A percentile compares a stretch with the other conserved stretches of the same genome.
Conservation (phyloP, 2,888 invertebrate genomes). For the Drosophila subquinaria region DNA sequence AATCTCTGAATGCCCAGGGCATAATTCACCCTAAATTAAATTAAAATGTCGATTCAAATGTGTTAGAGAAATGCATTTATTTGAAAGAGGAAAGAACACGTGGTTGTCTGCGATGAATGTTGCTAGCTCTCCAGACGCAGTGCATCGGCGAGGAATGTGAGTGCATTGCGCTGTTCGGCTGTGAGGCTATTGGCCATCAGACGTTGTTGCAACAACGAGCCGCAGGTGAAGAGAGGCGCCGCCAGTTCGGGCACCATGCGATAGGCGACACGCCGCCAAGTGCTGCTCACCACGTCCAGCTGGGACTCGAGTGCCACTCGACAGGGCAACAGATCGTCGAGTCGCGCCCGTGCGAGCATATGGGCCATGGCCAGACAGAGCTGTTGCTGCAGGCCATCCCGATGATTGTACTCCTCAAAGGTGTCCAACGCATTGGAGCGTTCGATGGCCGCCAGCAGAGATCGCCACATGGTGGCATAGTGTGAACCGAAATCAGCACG, state of each 20-base stretch:
- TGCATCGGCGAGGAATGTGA: conserved; percentile 48
- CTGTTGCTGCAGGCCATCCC: conserved; percentile 94
- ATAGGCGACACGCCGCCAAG: conserved; percentile 84
- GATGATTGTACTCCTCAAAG: conserved; percentile 94
- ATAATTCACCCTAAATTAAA: too few relatives aligned
- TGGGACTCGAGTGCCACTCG: conserved; percentile 75
- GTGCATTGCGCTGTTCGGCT: conserved; percentile 54
- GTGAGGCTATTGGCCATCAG: conserved; percentile 23
- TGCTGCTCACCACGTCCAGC: conserved; percentile 76
- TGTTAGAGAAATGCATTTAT: neutral
- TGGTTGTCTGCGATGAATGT: neutral
- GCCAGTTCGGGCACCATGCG: conserved; percentile 84
- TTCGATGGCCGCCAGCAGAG: conserved; percentile 90
- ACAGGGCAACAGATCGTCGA: conserved; percentile 87
- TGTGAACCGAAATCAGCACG: conserved; percentile 89
- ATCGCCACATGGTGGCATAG: conserved; percentile 89
- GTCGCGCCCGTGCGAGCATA: conserved; percentile 87
- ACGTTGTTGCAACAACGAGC: conserved; percentile 65
- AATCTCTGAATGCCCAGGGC: too few relatives aligned
- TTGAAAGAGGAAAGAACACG: neutral
- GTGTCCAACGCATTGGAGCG: conserved; percentile 92
- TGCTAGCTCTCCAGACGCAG: conserved; percentile 57
- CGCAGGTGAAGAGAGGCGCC: conserved; percentile 78
- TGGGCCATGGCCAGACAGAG: conserved; percentile 91
- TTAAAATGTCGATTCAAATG: neutral